Conservation (phyloP, 2,888 invertebrate genomes). For the Caenorhabditis angaria region DNA sequence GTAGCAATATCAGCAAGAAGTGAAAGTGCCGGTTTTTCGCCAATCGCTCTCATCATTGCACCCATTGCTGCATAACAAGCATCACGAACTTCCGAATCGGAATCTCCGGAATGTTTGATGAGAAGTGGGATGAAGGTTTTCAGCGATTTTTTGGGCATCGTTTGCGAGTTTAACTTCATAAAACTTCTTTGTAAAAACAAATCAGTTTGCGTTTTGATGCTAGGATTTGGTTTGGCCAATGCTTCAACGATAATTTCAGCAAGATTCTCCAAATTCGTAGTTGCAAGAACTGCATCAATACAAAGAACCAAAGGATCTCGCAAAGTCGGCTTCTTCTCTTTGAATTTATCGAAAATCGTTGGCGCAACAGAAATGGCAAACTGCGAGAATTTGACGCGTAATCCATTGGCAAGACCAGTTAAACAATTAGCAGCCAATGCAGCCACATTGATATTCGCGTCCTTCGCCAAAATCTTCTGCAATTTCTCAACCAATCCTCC, state of each 20-base stretch:
- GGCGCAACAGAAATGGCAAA: slow-evolving; percentile 56
- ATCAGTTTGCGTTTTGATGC: slow-evolving; percentile 74
- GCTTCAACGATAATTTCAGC: slow-evolving; percentile 85
- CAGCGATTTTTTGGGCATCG: slow-evolving; percentile 75
- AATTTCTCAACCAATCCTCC: slow-evolving; percentile 87
- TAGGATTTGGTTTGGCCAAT: slow-evolving; percentile 77
- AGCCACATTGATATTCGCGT: slow-evolving; percentile 91
- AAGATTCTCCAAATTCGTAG: slow-evolving; percentile 76
- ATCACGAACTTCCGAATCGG: slow-evolving; percentile 89
- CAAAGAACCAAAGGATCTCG: slow-evolving; percentile 87
- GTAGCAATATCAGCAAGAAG: slow-evolving; percentile 50
- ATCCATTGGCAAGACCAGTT: slow-evolving; percentile 83
- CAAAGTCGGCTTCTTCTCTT: slow-evolving; percentile 92
- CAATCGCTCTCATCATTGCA: slow-evolving; percentile 89
- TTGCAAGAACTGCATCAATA: slow-evolving; percentile 79
- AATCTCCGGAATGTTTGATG: slow-evolving; percentile 73
- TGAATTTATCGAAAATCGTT: slow-evolving; percentile 90
- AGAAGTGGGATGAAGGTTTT: slow-evolving; percentile 72
- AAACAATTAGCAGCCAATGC: slow-evolving; percentile 86
- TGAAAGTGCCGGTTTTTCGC: slow-evolving; percentile 83
- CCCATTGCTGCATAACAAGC: slow-evolving; percentile 91
- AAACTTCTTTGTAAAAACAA: slow-evolving; percentile 60
- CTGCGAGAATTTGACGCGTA: slow-evolving; percentile 77
- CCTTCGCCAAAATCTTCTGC: slow-evolving; percentile 91
- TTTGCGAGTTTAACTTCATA: slow-evolving; percentile 48